phyloP scores from a whole-genome alignment of 2,113 vertebrate genomes.

The Ia io region DNA sequence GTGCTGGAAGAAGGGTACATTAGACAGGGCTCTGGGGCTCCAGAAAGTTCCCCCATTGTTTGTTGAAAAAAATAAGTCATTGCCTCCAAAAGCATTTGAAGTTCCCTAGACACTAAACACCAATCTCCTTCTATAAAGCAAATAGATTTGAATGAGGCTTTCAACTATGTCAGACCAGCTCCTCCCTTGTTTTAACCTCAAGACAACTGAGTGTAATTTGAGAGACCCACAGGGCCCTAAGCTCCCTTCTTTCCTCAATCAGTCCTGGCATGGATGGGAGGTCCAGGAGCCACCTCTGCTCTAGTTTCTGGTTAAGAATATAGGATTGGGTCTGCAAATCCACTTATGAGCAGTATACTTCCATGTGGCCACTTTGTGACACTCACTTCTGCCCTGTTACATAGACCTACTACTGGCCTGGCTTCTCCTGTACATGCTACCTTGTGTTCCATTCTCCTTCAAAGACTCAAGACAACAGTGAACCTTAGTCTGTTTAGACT shows the following conservation, averaged over 20 bases:
- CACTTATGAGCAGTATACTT: background rate
- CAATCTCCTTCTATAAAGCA: background rate
- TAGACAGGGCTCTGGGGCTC: constrained; percentile 12
- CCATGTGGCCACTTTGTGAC: background rate
- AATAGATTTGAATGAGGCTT: background rate
- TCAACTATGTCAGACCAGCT: background rate
- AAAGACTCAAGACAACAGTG: background rate
- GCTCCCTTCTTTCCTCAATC: background rate
- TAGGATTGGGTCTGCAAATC: background rate
- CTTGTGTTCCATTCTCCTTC: background rate
- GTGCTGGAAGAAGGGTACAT: background rate
- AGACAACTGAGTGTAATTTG: background rate
- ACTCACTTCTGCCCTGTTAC: background rate
- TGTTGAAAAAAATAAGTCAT: constrained; percentile 13
- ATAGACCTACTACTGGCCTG: too few species aligned
- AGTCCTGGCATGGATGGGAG: background rate
- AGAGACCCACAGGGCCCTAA: background rate
- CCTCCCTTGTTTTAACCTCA: background rate
- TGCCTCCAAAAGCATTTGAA: background rate
- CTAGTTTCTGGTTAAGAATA: background rate
- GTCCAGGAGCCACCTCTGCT: background rate
- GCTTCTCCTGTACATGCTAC: background rate
- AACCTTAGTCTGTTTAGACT: background rate
- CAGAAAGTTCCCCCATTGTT: background rate
- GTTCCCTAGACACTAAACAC: constrained; percentile 14